These are phyloP conservation scores for Probosciger aterrimus DNA, from an alignment of 2,113 vertebrate genomes.

Conservation along the genomic window DNA sequence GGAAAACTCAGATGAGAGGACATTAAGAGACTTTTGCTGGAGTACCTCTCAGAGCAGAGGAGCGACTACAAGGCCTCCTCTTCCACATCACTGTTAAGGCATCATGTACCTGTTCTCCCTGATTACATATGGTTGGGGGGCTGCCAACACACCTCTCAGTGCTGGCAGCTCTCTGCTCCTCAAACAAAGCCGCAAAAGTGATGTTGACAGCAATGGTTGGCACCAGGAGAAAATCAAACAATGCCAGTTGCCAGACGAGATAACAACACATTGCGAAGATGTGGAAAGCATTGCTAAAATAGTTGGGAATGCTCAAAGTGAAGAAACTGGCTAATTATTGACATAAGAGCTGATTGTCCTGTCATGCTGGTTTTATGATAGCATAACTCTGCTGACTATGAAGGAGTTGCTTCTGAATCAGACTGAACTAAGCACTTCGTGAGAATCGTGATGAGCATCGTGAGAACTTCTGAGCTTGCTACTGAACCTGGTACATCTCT, in stretches of 20 bases:
- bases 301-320: constrained; percentile 27
- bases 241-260: neutral
- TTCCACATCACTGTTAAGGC: neutral
- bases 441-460: neutral
- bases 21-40: neutral
- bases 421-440: neutral
- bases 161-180: neutral
- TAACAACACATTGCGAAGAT: neutral
- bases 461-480: constrained; percentile 20
- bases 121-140: neutral
- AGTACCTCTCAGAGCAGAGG: neutral
- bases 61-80: neutral
- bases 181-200: neutral
- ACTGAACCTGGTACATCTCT: neutral
- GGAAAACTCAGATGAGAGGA: neutral
- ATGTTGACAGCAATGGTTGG: neutral
- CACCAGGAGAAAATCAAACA: neutral
- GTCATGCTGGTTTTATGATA: constrained; percentile 3
- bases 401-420: constrained; percentile 53
- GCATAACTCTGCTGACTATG: constrained; percentile 30
- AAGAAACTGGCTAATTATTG: constrained; percentile 18
- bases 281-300: constrained; percentile 46
- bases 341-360: constrained; percentile 9
- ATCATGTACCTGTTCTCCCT: neutral
- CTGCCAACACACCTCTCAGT: neutral